Evolutionary conservation across 2,113 vertebrate genomes (phyloP).

Genomic region (Pygathrix nemaeus): DNA sequence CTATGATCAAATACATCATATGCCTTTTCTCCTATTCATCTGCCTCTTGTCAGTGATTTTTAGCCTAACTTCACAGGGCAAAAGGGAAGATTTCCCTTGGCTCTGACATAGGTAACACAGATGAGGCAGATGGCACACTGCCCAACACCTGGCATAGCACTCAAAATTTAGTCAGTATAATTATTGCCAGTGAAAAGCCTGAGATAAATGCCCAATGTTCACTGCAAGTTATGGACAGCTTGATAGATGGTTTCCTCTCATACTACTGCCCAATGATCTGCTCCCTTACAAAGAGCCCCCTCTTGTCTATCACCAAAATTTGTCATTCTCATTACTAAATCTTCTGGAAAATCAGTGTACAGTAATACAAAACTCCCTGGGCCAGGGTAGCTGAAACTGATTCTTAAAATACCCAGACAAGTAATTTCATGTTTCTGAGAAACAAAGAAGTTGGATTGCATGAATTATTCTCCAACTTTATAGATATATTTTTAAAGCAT

Average conservation of each 20-base stretch:
- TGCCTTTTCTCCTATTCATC: background rate
- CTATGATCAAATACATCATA: background rate
- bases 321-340: background rate
- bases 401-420: slow-evolving; percentile 16
- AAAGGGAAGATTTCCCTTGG: background rate
- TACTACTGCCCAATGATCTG: background rate
- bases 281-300: background rate
- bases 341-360: background rate
- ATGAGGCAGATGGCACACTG: background rate
- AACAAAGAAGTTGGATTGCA: background rate
- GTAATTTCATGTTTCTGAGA: slow-evolving; percentile 13
- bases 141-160: background rate
- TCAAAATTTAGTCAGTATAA: background rate
- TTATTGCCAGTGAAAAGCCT: background rate
- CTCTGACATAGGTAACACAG: background rate
- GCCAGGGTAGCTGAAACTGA: background rate
- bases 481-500: too few species aligned
- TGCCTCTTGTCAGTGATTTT: background rate
- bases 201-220: background rate
- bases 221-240: background rate
- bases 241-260: background rate
- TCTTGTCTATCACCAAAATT: background rate
- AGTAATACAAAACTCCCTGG: background rate
- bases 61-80: background rate
- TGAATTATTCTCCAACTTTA: background rate